phyloP scores from a whole-genome alignment of 2,888 invertebrate species.

The Meloe dianella region DNA sequence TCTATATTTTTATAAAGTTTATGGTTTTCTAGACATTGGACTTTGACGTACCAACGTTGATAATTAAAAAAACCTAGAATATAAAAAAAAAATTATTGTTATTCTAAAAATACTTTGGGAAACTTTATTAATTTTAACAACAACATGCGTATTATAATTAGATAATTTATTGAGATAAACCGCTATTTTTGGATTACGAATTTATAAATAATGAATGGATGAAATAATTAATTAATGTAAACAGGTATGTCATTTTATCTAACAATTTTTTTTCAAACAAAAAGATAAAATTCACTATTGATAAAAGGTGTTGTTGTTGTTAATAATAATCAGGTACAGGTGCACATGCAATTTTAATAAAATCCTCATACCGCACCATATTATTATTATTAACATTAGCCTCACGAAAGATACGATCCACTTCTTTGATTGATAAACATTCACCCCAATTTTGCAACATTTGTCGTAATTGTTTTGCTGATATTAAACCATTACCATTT shows the following conservation, averaged over 20 bases:
- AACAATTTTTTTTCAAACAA: conserved; percentile 1
- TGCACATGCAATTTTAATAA: conserved; percentile 90
- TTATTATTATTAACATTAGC: conserved; percentile 84
- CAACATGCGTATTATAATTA: conserved; percentile 19
- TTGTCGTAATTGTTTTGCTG: conserved; percentile 82
- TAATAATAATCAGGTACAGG: conserved; percentile 92
- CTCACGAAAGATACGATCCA: conserved; percentile 90
- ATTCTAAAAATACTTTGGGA: neutral
- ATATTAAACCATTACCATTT: conserved; percentile 74
- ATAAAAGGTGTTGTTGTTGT: conserved; percentile 33
- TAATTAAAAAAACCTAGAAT: neutral
- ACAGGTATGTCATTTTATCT: neutral
- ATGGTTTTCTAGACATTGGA: neutral
- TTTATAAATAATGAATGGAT: conserved; percentile 3
- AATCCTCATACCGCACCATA: conserved; percentile 86
- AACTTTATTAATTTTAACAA: neutral
- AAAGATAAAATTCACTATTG: neutral
- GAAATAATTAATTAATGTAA: neutral
- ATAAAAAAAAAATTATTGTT: neutral
- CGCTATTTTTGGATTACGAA: neutral
- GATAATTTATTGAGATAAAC: conserved; percentile 15
- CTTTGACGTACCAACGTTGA: conserved; percentile 9
- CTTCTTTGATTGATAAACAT: conserved; percentile 75
- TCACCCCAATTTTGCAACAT: conserved; percentile 93
- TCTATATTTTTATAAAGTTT: neutral